Evolutionary conservation across 2,888 invertebrate genomes (phyloP), one percentile per base, ranked within the genome.

Genomic region (Orthosia incerta): DNA sequence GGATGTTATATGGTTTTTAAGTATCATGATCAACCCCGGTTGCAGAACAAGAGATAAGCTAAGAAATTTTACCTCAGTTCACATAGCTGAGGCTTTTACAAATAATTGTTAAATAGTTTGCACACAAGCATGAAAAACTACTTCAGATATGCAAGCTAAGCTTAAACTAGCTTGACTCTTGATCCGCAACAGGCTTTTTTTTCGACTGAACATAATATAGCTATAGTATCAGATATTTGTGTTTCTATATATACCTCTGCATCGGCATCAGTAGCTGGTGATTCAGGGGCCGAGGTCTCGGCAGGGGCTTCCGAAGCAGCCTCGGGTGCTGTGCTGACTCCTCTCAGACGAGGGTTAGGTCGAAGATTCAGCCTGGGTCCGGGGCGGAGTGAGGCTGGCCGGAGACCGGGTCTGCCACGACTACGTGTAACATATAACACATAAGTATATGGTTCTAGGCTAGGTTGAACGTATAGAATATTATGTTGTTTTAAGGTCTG

Each of bases 351-450:
- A 3, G 93, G 90, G 84, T 79, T 93, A 13, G 95, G 92, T 2
- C 95, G 91, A 68, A 97, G 91, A 89, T 97, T 97, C 62, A 98
- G 94, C 87, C 97, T 97, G 3, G 97, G 97, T 3, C 97, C 97
- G 0, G 98, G 98, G 71, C 98, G 95, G 66, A 97, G 94, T 0
- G 97, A 97, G 67, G 91, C 91, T 2, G 94, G 94, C 55, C 97
- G 91, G 2, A 95, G 83, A 11, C 94, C 95, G 0, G 95, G 96
- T 57, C 95, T 90, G 74, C 95, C 94, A 69, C 95, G 95, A 45
- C 95, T 94, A 71, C 50, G 31, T 4, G 48, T n/a, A 12, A 63
- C 1, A 51, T 39, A 57, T 9, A 12, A 1, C 12, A 67, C 3
- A 18, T 20, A 16, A 39, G 39, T 39, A 39, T 39, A 39, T 39